A percentile compares a stretch with the other conserved stretches of the same genome.
Evolutionary conservation across 2,888 invertebrate genomes (phyloP).

Genomic region (Latrodectus hesperus): DNA sequence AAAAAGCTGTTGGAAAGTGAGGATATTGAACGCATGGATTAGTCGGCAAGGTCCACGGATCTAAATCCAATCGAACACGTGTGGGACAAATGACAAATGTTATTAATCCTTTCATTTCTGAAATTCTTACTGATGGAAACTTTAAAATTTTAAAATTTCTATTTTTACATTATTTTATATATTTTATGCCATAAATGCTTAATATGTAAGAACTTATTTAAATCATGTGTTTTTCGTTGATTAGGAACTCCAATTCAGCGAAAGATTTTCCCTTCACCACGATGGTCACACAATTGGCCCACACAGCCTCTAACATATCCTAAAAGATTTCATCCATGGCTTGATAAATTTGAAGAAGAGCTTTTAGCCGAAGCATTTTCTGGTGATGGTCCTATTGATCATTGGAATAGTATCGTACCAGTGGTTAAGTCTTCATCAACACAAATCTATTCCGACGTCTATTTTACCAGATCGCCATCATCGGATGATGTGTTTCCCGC

Average conservation of each 20-base stretch:
- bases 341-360: constrained; percentile 33
- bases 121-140: too few relatives aligned
- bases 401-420: background rate
- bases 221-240: background rate
- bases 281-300: background rate
- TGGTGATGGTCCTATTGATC: constrained; percentile 43
- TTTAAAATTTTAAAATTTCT: too few relatives aligned
- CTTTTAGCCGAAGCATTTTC: constrained; percentile 35
- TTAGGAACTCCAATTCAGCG: constrained; percentile 25
- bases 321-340: constrained; percentile 21
- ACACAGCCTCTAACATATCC: background rate
- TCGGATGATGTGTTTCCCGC: constrained; percentile 36
- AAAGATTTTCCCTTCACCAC: constrained; percentile 20
- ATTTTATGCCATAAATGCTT: too few relatives aligned
- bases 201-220: background rate
- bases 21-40: too few relatives aligned
- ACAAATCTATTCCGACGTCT: background rate
- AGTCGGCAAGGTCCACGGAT: too few relatives aligned
- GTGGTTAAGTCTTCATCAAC: background rate
- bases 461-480: constrained; percentile 29
- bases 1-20: too few relatives aligned
- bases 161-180: too few relatives aligned
- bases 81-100: too few relatives aligned
- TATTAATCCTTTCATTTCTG: too few relatives aligned
- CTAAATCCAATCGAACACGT: too few relatives aligned